Percentiles rank a stretch among this genome's conserved stretches.
Evolutionary conservation across 2,113 vertebrate genomes (phyloP).

Genomic region (Lophura nycthemera): DNA sequence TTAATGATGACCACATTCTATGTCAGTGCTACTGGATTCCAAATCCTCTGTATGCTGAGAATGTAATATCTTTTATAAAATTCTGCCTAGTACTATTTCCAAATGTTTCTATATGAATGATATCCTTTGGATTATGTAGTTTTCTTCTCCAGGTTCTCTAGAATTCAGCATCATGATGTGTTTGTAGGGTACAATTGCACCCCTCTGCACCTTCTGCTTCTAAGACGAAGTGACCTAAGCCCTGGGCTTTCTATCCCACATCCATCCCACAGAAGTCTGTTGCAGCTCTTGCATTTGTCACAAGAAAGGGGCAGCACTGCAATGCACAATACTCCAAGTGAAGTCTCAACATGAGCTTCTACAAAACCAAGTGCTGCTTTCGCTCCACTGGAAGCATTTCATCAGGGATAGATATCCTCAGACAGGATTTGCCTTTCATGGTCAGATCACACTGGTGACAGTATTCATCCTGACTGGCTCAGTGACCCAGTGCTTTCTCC

Average conservation of each 20-base stretch:
- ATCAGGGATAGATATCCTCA: not conserved
- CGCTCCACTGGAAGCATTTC: not conserved
- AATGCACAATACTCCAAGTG: not conserved
- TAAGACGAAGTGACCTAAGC: not conserved
- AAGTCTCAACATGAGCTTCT: not conserved
- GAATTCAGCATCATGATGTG: not conserved
- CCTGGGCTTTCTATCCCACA: not conserved
- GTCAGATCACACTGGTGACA: not conserved
- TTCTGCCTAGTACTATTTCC: not conserved
- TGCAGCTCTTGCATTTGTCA: not conserved
- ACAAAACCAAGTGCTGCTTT: not conserved
- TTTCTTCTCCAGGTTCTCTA: not conserved
- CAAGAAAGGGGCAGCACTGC: not conserved
- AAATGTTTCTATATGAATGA: not conserved
- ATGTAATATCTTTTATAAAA: not conserved
- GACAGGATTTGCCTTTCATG: constrained; percentile 29
- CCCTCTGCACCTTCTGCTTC: not conserved
- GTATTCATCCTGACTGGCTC: constrained; percentile 33
- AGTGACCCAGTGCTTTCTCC: constrained; percentile 17
- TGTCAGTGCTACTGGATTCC: not conserved
- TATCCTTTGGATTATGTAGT: not conserved
- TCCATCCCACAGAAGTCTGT: not conserved
- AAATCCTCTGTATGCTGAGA: not conserved
- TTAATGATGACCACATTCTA: not conserved
- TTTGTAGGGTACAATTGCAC: not conserved